Evolutionary conservation across 2,797 vertebrate species (phyloP).

Genomic region (Chrysocyon brachyurus): DNA sequence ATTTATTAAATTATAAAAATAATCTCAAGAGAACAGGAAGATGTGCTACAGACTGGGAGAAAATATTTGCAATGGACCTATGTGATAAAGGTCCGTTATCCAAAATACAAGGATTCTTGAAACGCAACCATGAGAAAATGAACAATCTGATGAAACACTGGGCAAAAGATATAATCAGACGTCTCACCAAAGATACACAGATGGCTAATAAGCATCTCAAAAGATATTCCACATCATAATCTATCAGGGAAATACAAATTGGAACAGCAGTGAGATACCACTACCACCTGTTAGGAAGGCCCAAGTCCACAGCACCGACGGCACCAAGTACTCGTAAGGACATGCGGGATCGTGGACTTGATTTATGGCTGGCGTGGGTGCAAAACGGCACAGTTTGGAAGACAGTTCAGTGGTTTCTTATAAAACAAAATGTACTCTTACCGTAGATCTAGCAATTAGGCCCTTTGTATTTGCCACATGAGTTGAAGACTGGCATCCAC

Average conservation of each 20-base stretch:
- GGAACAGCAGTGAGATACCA: neutral
- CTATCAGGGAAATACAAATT: neutral
- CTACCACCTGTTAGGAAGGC: neutral
- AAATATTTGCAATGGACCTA: constrained; percentile 34
- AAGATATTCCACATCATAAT: neutral
- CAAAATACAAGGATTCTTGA: constrained; percentile 7
- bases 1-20: constrained; percentile 20
- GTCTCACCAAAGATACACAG: constrained; percentile 9
- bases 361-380: neutral
- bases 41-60: neutral
- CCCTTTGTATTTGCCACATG: neutral
- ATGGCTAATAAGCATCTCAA: neutral
- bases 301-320: neutral
- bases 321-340: neutral
- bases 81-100: neutral
- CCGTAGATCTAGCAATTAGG: neutral
- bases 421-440: neutral
- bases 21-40: constrained; percentile 32
- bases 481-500: neutral
- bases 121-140: constrained; percentile 21
- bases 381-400: neutral
- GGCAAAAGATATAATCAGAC: neutral
- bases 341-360: neutral
- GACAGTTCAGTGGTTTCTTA: neutral
- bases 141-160: constrained; percentile 29